These are phyloP conservation scores for Eupelmus urozonus DNA, from an alignment of 2,888 invertebrate species.

Conservation along the genomic window DNA sequence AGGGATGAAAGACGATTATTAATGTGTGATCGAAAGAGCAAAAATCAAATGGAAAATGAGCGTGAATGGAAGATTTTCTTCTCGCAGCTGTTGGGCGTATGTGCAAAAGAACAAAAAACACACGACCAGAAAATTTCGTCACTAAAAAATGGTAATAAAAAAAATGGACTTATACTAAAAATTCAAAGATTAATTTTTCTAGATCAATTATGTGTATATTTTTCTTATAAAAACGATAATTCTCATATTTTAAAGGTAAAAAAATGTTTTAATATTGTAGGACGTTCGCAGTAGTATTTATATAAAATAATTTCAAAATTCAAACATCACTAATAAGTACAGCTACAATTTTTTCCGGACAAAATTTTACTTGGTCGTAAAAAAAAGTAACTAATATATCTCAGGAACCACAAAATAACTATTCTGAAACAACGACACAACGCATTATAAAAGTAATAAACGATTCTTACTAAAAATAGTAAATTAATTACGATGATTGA, in stretches of 20 bases:
- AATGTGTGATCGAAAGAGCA: constrained; percentile 39
- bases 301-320: constrained; percentile 19
- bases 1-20: background rate
- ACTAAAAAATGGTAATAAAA: no score
- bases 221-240: background rate
- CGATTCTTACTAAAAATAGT: constrained; percentile 49
- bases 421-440: constrained; percentile 77
- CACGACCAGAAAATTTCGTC: background rate
- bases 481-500: constrained; percentile 61
- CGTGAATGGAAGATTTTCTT: constrained; percentile 39
- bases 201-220: no score
- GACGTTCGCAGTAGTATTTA: no score
- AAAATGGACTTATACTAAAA: no score
- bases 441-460: constrained; percentile 76
- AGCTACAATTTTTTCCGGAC: no score
- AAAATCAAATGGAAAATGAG: constrained; percentile 49
- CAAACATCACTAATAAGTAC: constrained; percentile 58
- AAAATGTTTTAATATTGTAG: background rate
- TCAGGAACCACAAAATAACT: constrained; percentile 69
- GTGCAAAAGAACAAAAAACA: background rate
- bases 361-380: background rate
- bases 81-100: background rate
- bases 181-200: no score
- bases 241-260: no score
- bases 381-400: constrained; percentile 36